Conservation (phyloP, 2,797 vertebrate species). For the Dallia pectoralis region DNA sequence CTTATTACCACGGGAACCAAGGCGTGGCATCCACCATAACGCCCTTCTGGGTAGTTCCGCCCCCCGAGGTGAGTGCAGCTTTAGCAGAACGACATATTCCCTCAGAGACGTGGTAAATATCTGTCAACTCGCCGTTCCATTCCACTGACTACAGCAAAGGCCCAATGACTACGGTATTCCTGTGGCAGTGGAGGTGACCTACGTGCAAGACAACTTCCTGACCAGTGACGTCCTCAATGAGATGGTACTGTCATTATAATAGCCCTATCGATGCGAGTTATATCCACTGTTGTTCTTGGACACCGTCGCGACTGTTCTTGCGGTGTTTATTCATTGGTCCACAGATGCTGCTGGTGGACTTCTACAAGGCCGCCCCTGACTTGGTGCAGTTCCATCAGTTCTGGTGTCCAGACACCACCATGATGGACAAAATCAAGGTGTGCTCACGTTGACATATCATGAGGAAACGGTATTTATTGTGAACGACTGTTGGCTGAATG, state of each 20-base stretch:
- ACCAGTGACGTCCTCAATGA: conserved; percentile 94
- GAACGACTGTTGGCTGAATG: background rate
- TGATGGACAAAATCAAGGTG: conserved; percentile 96
- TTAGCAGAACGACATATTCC: background rate
- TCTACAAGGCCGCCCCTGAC: conserved; percentile 88
- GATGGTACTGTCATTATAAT: conserved; percentile 81
- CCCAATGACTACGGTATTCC: conserved; percentile 95
- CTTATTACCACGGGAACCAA: conserved; percentile 90
- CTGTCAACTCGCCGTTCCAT: background rate
- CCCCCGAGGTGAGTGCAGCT: conserved; percentile 77
- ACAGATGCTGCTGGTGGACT: conserved; percentile 91
- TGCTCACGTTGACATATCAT: background rate
- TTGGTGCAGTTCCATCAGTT: conserved; percentile 87
- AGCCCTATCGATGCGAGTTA: background rate
- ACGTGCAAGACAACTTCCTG: conserved; percentile 93
- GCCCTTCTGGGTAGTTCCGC: conserved; percentile 95
- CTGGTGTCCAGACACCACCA: conserved; percentile 90
- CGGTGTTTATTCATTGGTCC: background rate
- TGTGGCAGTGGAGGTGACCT: conserved; percentile 95
- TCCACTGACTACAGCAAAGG: conserved; percentile 79
- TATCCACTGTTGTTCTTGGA: background rate
- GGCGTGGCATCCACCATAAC: conserved; percentile 89
- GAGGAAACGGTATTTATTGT: background rate
- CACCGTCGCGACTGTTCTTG: background rate
- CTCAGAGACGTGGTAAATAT: background rate